A percentile compares a stretch with the other conserved stretches of the same genome.
Conservation (phyloP, 2,888 invertebrate genomes). For the Drosophila prolongata region DNA sequence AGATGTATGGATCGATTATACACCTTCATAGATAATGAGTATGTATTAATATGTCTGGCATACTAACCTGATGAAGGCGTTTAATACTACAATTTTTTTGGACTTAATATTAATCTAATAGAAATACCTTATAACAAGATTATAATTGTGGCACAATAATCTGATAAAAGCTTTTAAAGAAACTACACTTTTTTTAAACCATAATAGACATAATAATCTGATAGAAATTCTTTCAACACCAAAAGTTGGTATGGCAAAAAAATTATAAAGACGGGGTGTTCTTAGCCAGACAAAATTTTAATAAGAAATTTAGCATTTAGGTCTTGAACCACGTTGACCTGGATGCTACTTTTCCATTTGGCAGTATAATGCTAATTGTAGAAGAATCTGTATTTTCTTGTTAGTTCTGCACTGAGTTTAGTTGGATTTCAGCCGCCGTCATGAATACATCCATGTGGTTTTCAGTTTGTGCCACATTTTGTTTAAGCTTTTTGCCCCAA, state of each 20-base stretch:
- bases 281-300: neutral
- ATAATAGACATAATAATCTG: too few relatives aligned
- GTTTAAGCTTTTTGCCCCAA: neutral
- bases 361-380: neutral
- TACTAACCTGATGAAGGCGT: neutral
- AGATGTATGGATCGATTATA: conserved; percentile 10
- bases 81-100: too few relatives aligned
- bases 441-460: neutral
- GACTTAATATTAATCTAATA: too few relatives aligned
- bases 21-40: conserved; percentile 14
- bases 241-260: too few relatives aligned
- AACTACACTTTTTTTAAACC: too few relatives aligned
- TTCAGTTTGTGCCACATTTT: conserved; percentile 1
- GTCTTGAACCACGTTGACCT: neutral
- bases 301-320: neutral
- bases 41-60: conserved; percentile 1
- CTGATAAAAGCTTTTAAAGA: too few relatives aligned
- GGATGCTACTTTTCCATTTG: neutral
- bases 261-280: too few relatives aligned
- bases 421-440: neutral
- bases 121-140: too few relatives aligned
- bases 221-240: too few relatives aligned
- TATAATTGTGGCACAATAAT: too few relatives aligned
- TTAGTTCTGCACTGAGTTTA: neutral
- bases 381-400: neutral